Evolutionary conservation across 2,888 invertebrate species (phyloP).

Genomic region (Drosophila melanosoma): DNA sequence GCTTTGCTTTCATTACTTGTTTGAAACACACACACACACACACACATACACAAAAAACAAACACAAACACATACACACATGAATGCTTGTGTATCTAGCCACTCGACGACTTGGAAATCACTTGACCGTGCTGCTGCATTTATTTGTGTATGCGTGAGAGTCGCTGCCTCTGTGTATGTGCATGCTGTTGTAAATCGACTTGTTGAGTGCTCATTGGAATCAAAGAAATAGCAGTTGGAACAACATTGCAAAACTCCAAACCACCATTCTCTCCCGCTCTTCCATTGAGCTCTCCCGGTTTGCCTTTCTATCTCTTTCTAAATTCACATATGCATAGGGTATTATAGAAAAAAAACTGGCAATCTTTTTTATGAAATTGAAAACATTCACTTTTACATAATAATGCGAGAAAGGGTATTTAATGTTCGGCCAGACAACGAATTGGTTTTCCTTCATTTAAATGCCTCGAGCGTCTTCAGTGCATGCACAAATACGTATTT

Average conservation of each 20-base stretch:
- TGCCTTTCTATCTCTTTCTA: constrained; percentile 12
- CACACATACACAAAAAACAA: neutral
- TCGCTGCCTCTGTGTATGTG: neutral
- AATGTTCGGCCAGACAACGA: neutral
- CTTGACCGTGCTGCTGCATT: constrained; percentile 37
- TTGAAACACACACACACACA: constrained; percentile 38
- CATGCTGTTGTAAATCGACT: constrained; percentile 52
- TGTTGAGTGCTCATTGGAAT: constrained; percentile 60
- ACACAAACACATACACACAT: constrained; percentile 27
- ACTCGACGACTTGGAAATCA: constrained; percentile 26
- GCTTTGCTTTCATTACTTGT: constrained; percentile 76
- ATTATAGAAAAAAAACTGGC: neutral
- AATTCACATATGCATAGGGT: neutral
- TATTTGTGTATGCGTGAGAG: constrained; percentile 4
- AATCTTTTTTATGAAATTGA: neutral
- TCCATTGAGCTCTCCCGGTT: constrained; percentile 12
- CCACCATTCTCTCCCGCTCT: constrained; percentile 16
- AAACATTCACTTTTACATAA: neutral
- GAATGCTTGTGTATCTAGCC: constrained; percentile 12
- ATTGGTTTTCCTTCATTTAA: neutral
- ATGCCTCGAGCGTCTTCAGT: constrained; percentile 1
- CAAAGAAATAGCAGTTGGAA: constrained; percentile 48
- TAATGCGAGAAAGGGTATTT: neutral
- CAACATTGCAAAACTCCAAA: constrained; percentile 41
- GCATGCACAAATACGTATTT: neutral